These are phyloP conservation scores for Oncorhynchus mykiss DNA, from an alignment of 2,113 vertebrate species.

Conservation along the genomic window DNA sequence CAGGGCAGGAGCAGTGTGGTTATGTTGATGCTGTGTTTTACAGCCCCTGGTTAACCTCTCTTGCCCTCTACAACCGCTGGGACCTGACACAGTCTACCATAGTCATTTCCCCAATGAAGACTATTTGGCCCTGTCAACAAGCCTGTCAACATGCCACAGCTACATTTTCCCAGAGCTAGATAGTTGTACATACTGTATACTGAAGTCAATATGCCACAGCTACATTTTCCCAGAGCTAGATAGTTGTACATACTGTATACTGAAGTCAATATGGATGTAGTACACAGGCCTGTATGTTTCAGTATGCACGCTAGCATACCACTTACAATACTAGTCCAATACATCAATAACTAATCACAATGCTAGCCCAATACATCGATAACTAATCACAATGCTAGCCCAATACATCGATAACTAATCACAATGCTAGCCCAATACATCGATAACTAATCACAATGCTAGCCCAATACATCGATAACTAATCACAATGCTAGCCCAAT, in stretches of 20 bases:
- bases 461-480: too few relatives aligned
- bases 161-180: slow-evolving; percentile 4
- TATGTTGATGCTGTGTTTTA: slow-evolving; percentile 47
- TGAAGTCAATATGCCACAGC: background rate
- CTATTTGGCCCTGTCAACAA: slow-evolving; percentile 35
- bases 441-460: too few relatives aligned
- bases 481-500: too few relatives aligned
- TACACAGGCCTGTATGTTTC: background rate
- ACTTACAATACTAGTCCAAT: too few relatives aligned
- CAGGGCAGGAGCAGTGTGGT: slow-evolving; percentile 47
- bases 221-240: slow-evolving; percentile 1
- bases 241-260: background rate
- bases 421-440: too few relatives aligned
- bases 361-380: too few relatives aligned
- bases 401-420: too few relatives aligned
- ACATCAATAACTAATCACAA: too few relatives aligned
- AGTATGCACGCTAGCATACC: too few relatives aligned
- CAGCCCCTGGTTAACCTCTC: slow-evolving; percentile 51
- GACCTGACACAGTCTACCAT: slow-evolving; percentile 39
- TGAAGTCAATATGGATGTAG: background rate
- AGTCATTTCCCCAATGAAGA: slow-evolving; percentile 35
- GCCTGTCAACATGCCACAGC: slow-evolving; percentile 44
- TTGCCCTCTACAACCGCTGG: slow-evolving; percentile 41
- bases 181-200: background rate
- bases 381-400: too few relatives aligned